Percentiles rank a stretch among this genome's conserved stretches.
Conservation (phyloP, 2,888 invertebrate species). For the Coremacera marginata region DNA sequence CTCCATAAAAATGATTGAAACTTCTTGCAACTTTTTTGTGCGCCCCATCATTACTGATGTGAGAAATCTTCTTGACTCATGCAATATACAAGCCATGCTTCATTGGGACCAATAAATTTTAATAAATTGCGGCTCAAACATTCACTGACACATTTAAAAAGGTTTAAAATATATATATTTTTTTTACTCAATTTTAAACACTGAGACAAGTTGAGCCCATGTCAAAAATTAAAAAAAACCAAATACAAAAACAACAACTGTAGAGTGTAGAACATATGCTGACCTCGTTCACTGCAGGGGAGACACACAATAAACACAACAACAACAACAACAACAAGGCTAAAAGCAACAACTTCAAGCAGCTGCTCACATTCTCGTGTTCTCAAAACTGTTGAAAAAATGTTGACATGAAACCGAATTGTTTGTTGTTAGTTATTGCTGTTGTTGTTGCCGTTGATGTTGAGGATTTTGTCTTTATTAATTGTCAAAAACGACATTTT, state of each 20-base stretch:
- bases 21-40: not conserved
- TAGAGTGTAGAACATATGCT: not conserved
- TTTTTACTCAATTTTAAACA: not conserved
- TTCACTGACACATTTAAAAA: not conserved
- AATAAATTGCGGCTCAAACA: not conserved
- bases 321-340: not conserved
- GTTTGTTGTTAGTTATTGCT: not conserved
- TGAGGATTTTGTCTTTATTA: not conserved
- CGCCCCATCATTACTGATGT: not conserved
- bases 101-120: not conserved
- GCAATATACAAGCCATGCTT: too few relatives aligned
- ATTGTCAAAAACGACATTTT: not conserved
- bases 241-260: not conserved
- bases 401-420: not conserved
- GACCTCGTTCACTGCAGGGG: not conserved
- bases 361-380: slow-evolving; percentile 1
- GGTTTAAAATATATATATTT: not conserved
- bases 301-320: not conserved
- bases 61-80: not conserved
- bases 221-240: not conserved
- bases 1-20: not conserved
- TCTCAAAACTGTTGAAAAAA: not conserved
- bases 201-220: not conserved
- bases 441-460: not conserved
- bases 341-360: not conserved